These are phyloP conservation scores for Raja brachyura DNA, from an alignment of 2,113 vertebrate species.

Conservation along the genomic window DNA sequence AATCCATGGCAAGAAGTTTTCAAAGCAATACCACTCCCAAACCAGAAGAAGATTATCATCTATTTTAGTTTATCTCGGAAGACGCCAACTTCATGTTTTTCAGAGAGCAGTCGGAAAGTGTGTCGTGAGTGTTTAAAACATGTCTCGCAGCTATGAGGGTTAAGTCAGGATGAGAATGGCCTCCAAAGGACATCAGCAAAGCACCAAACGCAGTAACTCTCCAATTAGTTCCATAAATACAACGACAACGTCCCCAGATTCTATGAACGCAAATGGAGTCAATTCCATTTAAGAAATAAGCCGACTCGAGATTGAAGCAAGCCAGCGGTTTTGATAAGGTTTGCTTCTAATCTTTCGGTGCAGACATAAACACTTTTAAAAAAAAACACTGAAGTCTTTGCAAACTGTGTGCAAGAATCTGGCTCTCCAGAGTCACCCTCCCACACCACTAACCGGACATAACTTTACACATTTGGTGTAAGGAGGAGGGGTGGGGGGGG, in stretches of 20 bases:
- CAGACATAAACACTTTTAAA: not conserved
- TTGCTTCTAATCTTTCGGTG: not conserved
- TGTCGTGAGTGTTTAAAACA: not conserved
- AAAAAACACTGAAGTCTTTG: not conserved
- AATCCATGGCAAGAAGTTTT: not conserved
- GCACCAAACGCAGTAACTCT: not conserved
- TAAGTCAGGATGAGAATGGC: not conserved
- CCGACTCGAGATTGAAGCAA: not conserved
- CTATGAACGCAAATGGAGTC: too few relatives aligned
- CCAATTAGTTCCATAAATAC: not conserved
- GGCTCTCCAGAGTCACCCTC: not conserved
- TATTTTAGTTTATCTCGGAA: not conserved
- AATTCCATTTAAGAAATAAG: not conserved
- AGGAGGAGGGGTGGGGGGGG: too few relatives aligned
- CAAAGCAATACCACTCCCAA: not conserved
- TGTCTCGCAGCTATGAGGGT: not conserved
- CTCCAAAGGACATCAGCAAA: not conserved
- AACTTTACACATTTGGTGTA: not conserved
- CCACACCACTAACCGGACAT: not conserved
- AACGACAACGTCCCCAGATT: not conserved
- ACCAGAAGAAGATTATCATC: conserved; percentile 15
- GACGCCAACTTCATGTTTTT: not conserved
- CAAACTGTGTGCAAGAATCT: not conserved
- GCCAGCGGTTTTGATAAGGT: not conserved
- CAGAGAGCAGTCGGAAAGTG: not conserved